Evolutionary conservation across 2,113 vertebrate genomes (phyloP).

Genomic region (Parus major): DNA sequence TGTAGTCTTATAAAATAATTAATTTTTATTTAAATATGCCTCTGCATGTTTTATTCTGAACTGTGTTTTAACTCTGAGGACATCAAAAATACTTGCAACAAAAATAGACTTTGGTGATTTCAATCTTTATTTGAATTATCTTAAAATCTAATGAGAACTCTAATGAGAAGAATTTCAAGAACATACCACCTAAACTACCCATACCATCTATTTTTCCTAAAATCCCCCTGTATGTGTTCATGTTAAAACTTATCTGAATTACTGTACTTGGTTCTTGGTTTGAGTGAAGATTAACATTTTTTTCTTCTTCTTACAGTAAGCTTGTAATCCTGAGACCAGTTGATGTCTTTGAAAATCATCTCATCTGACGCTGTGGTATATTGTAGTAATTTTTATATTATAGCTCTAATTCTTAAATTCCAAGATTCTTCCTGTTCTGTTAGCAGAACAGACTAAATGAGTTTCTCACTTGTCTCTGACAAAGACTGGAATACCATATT

Average conservation of each 20-base stretch:
- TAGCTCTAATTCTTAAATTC: background rate
- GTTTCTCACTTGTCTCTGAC: background rate
- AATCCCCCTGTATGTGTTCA: background rate
- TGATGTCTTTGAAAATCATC: slow-evolving; percentile 18
- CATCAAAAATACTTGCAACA: background rate
- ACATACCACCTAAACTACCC: background rate
- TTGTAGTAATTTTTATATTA: background rate
- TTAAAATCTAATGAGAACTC: background rate
- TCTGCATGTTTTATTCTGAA: background rate
- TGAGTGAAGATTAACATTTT: background rate
- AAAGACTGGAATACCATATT: background rate
- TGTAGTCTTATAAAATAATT: background rate
- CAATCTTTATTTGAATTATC: background rate
- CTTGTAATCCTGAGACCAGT: background rate
- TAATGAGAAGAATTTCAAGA: background rate
- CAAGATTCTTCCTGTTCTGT: background rate
- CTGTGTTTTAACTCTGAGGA: background rate
- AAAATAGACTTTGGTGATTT: background rate
- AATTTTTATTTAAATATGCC: background rate
- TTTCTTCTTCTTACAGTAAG: slow-evolving; percentile 8
- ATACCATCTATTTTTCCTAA: background rate
- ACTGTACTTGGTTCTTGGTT: background rate
- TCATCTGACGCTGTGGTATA: background rate
- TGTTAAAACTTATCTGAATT: background rate
- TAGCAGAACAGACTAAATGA: background rate